A percentile compares a stretch with the other conserved stretches of the same genome.
These are phyloP conservation scores for Drosophila buzzatii DNA, from an alignment of 2,888 invertebrate genomes.

Conservation along the genomic window DNA sequence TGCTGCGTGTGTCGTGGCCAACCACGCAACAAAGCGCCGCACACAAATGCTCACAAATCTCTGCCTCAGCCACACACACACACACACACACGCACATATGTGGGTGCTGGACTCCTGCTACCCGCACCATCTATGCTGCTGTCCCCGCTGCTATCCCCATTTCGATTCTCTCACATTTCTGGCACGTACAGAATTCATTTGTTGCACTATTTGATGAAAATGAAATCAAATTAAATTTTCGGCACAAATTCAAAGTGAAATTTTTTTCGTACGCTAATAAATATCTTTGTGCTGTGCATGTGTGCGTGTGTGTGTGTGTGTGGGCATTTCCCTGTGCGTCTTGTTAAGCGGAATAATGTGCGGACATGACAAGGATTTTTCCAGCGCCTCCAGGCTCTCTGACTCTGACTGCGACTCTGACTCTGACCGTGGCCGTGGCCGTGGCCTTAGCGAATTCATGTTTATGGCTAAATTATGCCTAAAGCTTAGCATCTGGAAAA, in stretches of 20 bases:
- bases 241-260: slow-evolving; percentile 72
- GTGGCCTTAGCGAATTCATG: background rate
- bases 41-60: slow-evolving; percentile 75
- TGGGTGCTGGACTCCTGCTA: slow-evolving; percentile 34
- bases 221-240: slow-evolving; percentile 79
- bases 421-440: background rate
- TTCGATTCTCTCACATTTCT: slow-evolving; percentile 22
- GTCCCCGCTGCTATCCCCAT: background rate
- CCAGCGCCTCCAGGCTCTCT: slow-evolving; percentile 2
- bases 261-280: slow-evolving; percentile 40
- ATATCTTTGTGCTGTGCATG: slow-evolving; percentile 22
- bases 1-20: slow-evolving; percentile 65
- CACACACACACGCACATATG: slow-evolving; percentile 36
- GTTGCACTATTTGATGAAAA: slow-evolving; percentile 80
- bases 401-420: background rate
- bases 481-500: slow-evolving; percentile 15
- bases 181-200: slow-evolving; percentile 78
- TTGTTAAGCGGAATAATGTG: slow-evolving; percentile 1
- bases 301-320: slow-evolving; percentile 7
- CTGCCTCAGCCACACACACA: slow-evolving; percentile 44
- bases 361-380: slow-evolving; percentile 6
- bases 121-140: background rate
- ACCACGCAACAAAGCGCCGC: slow-evolving; percentile 59
- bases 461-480: slow-evolving; percentile 5
- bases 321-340: background rate